Evolutionary conservation across 1,140 invertebrate genomes (phyloP), one percentile per base, ranked within the genome.

Genomic region (Leptinotarsa defecta): DNA sequence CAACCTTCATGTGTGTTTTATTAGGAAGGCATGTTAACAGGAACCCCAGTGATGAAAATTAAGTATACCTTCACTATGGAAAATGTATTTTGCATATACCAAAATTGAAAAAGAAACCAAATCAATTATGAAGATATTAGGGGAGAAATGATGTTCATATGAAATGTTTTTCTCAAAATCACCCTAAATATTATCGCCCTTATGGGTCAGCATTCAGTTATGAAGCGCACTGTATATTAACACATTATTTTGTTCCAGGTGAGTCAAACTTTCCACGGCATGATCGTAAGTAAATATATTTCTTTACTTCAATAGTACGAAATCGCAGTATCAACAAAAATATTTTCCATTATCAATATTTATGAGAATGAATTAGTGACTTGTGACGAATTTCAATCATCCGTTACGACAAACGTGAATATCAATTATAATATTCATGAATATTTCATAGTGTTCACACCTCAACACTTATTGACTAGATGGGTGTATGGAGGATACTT

Each of bases 371-470:
- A 57, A 57, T 57, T 13, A 57, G 52, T 57, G 17, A 19, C 15
- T 57, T 57, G 17, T 57, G 52, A 57, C 52, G 52, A 57, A 57
- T 57, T 57, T 57, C 52, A 57, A 57, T 57, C 52, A 57, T 17
- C 52, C 17, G 17, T 57, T 57, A 57, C 52, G n/a, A 57, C 52
- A 57, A 57, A 57, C 52, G 52, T 57, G 52, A 17, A 17, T 57
- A 57, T 57, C 52, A 57, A 57, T 57, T 57, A 57, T 57, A 15
- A 57, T 57, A 57, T 17, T 57, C n/a, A 57, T 57, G 52, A 57
- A 57, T 57, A 57, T 57, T 57, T 57, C 52, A 57, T 57, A 17
- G 1, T 19, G n/a, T 57, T 57, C 52, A 19, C 52, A 19, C 52
- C 52, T 57, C 52, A 57, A 57, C 52, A 57, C 52, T 57, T 57